phyloP scores from a whole-genome alignment of 2,113 vertebrate species.

The Alaudala cheleensis region DNA sequence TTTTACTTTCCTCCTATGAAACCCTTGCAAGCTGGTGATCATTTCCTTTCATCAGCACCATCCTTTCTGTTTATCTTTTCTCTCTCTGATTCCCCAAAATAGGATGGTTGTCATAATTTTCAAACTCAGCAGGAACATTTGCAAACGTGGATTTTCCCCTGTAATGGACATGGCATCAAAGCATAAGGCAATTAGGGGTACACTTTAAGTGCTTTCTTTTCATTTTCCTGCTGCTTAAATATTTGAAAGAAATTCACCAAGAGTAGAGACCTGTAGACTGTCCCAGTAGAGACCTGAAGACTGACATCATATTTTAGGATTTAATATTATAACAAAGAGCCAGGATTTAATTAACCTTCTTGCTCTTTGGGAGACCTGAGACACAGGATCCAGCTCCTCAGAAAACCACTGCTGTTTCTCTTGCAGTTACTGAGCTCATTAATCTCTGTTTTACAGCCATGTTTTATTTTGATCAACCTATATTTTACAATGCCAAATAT shows the following conservation, averaged over 20 bases:
- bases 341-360: constrained; percentile 23
- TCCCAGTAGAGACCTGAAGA: background rate
- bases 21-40: background rate
- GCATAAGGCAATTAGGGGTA: background rate
- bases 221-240: background rate
- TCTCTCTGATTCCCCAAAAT: background rate
- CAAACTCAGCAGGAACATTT: background rate
- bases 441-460: background rate
- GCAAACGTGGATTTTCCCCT: background rate
- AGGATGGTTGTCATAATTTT: background rate
- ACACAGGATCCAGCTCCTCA: background rate
- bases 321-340: background rate
- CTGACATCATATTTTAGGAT: background rate
- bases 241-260: background rate
- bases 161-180: background rate
- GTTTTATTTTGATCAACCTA: background rate
- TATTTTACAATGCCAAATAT: background rate
- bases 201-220: background rate
- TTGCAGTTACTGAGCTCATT: background rate
- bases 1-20: background rate
- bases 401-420: constrained; percentile 8
- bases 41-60: background rate
- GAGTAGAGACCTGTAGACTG: background rate
- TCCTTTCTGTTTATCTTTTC: background rate
- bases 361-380: background rate